These are phyloP conservation scores for Holothuria glaberrima DNA, from an alignment of 35 echinoderm and acorn worm genomes.

Conservation along the genomic window DNA sequence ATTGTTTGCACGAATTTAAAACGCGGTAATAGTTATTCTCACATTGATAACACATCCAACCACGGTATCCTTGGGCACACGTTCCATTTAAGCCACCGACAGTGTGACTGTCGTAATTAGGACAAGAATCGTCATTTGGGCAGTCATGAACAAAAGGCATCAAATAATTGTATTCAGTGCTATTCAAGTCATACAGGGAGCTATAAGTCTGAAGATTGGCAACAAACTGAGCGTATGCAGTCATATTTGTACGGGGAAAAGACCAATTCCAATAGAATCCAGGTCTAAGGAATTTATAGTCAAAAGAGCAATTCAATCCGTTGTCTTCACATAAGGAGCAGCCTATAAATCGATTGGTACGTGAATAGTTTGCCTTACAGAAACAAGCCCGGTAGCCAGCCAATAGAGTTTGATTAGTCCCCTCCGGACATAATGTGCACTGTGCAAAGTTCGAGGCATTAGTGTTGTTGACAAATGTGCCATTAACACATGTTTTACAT, in stretches of 20 bases:
- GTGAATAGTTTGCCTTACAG: conserved; percentile 47
- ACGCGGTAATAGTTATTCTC: conserved; percentile 1
- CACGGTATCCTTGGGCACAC: conserved; percentile 44
- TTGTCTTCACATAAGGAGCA: conserved; percentile 23
- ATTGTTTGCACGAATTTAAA: conserved; percentile 32
- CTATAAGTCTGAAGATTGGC: neutral
- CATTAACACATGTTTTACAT: neutral
- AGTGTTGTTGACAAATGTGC: neutral
- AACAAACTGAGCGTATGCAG: neutral
- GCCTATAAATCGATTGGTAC: conserved; percentile 35
- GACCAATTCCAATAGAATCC: conserved; percentile 29
- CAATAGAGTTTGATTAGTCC: neutral
- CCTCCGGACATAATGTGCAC: conserved; percentile 12
- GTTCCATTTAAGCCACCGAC: neutral
- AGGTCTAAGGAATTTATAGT: neutral
- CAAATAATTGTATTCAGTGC: neutral
- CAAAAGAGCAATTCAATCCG: conserved; percentile 49
- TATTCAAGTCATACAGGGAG: neutral
- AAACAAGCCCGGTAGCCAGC: conserved; percentile 59
- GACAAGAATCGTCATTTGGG: neutral
- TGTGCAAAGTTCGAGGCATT: neutral
- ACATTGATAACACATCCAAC: conserved; percentile 61
- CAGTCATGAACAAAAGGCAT: conserved; percentile 15
- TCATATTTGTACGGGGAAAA: neutral
- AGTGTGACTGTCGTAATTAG: conserved; percentile 13